Evolutionary conservation across 2,797 vertebrate species (phyloP).

Genomic region (Crocodylus rhombifer): DNA sequence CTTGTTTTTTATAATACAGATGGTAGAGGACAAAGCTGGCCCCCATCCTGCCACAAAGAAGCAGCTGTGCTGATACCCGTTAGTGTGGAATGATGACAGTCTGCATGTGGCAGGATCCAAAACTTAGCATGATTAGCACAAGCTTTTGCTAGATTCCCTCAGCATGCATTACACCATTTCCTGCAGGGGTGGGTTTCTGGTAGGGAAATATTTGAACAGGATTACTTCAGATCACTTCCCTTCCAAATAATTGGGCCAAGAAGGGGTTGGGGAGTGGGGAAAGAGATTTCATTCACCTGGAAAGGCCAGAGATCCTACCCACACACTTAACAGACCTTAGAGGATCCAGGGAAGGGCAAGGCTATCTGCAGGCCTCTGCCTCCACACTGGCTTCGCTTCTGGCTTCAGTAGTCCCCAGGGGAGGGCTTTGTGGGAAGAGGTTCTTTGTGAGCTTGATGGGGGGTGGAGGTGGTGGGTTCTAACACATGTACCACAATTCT

Average conservation of each 20-base stretch:
- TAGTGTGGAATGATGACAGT: not conserved
- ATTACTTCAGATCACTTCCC: not conserved
- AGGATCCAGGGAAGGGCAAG: not conserved
- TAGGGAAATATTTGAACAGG: not conserved
- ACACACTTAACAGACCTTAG: not conserved
- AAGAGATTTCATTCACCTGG: not conserved
- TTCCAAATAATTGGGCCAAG: too few species aligned
- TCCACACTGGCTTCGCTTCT: not conserved
- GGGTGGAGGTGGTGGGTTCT: not conserved
- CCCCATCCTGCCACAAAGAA: not conserved
- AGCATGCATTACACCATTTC: not conserved
- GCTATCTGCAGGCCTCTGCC: not conserved
- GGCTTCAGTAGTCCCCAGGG: not conserved
- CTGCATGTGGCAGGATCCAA: not conserved
- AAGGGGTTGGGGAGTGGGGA: not conserved
- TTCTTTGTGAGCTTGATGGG: not conserved
- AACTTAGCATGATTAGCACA: not conserved
- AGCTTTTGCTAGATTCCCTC: not conserved
- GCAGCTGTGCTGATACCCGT: fast-evolving
- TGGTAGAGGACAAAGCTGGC: not conserved
- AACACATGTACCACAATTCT: too few species aligned
- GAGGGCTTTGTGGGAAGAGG: not conserved
- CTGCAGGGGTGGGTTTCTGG: not conserved
- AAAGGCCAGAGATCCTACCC: not conserved
- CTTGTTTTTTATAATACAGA: not conserved